These are phyloP conservation scores for Heliconius cydno DNA, from an alignment of 2,888 invertebrate genomes.

Conservation along the genomic window DNA sequence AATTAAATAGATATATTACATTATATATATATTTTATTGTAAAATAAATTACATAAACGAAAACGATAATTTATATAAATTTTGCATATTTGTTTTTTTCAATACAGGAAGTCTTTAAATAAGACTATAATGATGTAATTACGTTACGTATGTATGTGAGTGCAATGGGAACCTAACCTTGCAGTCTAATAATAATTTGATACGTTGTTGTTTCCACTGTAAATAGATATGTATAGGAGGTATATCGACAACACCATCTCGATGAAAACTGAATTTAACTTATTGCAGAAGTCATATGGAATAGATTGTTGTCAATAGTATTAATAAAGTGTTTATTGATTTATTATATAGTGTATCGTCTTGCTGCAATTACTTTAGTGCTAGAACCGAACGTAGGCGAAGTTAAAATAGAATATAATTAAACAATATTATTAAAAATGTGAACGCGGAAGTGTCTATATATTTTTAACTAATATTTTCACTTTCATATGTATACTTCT, in stretches of 20 bases:
- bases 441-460: not conserved
- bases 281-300: slow-evolving; percentile 5
- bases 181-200: slow-evolving; percentile 77
- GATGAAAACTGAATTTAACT: slow-evolving; percentile 54
- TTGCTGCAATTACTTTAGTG: not conserved
- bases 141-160: slow-evolving; percentile 54
- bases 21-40: not conserved
- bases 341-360: not conserved
- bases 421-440: not conserved
- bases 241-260: slow-evolving; percentile 54
- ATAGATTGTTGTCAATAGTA: slow-evolving; percentile 17
- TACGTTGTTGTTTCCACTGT: slow-evolving; percentile 70
- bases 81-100: not conserved
- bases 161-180: slow-evolving; percentile 76
- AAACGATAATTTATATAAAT: not conserved
- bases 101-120: slow-evolving; percentile 41
- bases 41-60: not conserved
- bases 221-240: slow-evolving; percentile 60
- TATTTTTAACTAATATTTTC: not conserved
- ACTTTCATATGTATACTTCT: not conserved
- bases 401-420: too few relatives aligned
- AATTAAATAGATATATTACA: not conserved
- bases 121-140: slow-evolving; percentile 51
- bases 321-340: slow-evolving; percentile 16
- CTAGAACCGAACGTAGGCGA: not conserved